Conservation (phyloP, 2,797 vertebrate species). For the Mallotus villosus region DNA sequence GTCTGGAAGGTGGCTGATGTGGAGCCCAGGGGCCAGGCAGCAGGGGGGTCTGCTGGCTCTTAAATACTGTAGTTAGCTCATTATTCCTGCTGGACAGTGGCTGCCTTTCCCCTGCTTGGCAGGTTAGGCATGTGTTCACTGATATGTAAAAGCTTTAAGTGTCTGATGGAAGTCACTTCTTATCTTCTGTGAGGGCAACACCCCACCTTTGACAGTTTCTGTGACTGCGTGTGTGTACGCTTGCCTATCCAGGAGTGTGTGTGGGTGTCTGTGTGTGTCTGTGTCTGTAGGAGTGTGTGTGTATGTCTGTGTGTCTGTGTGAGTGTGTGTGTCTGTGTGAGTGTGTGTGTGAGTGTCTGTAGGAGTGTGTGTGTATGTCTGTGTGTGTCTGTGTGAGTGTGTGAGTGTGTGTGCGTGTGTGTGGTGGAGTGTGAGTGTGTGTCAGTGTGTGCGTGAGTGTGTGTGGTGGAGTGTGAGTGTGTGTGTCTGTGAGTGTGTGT, state of each 20-base stretch:
- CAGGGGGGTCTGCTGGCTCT: slow-evolving; percentile 16
- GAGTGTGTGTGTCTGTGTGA: neutral
- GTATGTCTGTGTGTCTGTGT: neutral
- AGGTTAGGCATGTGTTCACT: slow-evolving; percentile 31
- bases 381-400: neutral
- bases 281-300: slow-evolving; percentile 5
- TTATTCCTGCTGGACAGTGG: slow-evolving; percentile 13
- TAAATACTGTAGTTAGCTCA: slow-evolving; percentile 8
- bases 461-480: slow-evolving; percentile 2
- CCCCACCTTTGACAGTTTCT: slow-evolving; percentile 4
- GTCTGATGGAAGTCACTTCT: slow-evolving; percentile 36
- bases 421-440: neutral
- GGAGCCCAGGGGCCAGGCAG: neutral
- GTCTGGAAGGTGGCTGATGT: neutral
- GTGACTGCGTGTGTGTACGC: neutral
- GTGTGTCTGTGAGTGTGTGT: neutral
- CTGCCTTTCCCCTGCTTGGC: slow-evolving; percentile 16
- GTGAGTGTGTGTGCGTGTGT: slow-evolving; percentile 8
- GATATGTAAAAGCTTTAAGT: slow-evolving; percentile 38
- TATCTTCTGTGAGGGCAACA: slow-evolving; percentile 21
- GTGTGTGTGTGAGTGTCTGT: slow-evolving; percentile 13
- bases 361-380: no score
- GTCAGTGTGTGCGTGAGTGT: neutral
- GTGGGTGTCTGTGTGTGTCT: slow-evolving; percentile 1
- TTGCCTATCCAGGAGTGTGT: neutral